phyloP scores from a whole-genome alignment of 2,797 vertebrate species.

The Glossophaga mutica region DNA sequence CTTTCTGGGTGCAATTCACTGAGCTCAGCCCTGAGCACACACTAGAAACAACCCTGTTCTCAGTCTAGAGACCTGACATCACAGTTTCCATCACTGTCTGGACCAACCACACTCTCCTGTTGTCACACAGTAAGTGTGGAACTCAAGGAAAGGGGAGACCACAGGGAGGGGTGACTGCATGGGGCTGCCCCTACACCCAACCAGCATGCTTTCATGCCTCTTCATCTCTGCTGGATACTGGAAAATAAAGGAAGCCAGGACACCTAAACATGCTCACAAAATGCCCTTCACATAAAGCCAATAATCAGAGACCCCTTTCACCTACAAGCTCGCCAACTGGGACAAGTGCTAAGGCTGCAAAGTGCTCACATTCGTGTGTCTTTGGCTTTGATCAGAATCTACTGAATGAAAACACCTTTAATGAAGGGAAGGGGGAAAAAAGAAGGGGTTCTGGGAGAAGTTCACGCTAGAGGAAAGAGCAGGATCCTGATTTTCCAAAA shows the following conservation, averaged over 20 bases:
- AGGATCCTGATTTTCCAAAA: not conserved
- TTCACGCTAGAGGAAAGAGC: not conserved
- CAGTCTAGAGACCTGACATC: not conserved
- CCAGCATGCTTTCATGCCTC: not conserved
- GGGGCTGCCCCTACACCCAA: not conserved
- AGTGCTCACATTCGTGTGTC: not conserved
- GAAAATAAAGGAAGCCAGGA: not conserved
- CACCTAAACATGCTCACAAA: not conserved
- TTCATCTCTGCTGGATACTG: not conserved
- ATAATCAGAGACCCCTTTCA: rapidly evolving
- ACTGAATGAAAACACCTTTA: not conserved
- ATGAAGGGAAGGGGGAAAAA: not conserved
- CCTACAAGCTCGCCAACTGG: not conserved
- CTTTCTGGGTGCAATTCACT: not conserved
- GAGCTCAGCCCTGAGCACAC: not conserved
- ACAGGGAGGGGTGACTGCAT: rapidly evolving
- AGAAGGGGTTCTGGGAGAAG: not conserved
- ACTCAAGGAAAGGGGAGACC: not conserved
- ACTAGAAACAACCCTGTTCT: not conserved
- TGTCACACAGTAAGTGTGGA: not conserved
- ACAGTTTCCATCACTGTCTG: not conserved
- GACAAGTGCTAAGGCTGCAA: not conserved
- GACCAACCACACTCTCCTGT: rapidly evolving
- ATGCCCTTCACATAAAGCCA: not conserved
- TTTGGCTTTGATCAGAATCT: not conserved